A percentile compares a stretch with the other conserved stretches of the same genome.
These are phyloP conservation scores for Heliconius melpomene DNA, from an alignment of 1,140 invertebrate genomes.

Conservation along the genomic window DNA sequence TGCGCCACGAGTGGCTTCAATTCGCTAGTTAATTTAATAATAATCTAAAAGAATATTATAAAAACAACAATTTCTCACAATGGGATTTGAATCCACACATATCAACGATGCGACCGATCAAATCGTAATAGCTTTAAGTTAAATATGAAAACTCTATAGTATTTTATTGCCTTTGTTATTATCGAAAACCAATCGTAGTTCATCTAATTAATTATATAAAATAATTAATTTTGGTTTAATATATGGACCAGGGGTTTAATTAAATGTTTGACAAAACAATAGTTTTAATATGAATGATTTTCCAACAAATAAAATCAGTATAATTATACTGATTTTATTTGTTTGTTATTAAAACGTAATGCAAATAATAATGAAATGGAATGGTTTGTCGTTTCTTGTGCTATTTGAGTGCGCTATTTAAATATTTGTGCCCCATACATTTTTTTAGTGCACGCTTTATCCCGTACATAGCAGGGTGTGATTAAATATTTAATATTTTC, in stretches of 20 bases:
- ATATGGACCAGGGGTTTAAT: slow-evolving; percentile 16
- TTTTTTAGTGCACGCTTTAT: too few relatives aligned
- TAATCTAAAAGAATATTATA: too few relatives aligned
- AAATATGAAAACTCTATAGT: slow-evolving; percentile 5
- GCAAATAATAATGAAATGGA: too few relatives aligned
- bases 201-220: slow-evolving; percentile 25
- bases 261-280: slow-evolving; percentile 26
- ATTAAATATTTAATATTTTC: not conserved
- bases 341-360: too few relatives aligned
- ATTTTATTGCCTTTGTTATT: slow-evolving; percentile 21
- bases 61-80: not conserved
- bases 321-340: slow-evolving; percentile 5
- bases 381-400: too few relatives aligned
- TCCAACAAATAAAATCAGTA: too few relatives aligned
- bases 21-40: too few relatives aligned
- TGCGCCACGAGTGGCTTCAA: too few relatives aligned
- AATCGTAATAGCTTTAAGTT: not conserved
- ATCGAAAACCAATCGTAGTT: slow-evolving; percentile 15
- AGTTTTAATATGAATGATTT: slow-evolving; percentile 17
- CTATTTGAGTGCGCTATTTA: too few relatives aligned
- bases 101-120: not conserved
- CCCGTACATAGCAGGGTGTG: too few relatives aligned
- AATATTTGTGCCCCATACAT: too few relatives aligned
- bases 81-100: not conserved
- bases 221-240: slow-evolving; percentile 22